Conservation (phyloP, 2,113 vertebrate species). For the Canis aureus region DNA sequence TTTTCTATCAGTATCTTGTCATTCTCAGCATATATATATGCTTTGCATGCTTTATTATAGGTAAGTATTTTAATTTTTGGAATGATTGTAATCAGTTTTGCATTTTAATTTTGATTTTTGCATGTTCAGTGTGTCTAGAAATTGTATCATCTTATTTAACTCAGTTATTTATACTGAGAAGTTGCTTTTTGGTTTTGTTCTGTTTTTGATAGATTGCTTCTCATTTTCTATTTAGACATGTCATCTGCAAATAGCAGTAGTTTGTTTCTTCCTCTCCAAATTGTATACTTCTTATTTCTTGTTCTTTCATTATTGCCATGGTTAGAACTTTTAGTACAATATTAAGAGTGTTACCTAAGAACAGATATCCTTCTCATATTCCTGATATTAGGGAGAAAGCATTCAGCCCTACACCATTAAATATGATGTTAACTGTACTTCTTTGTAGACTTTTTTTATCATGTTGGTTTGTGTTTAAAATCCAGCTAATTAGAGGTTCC, state of each 20-base stretch:
- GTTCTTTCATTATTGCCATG: neutral
- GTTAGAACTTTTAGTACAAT: neutral
- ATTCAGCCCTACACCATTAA: neutral
- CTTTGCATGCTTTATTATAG: neutral
- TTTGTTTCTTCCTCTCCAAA: neutral
- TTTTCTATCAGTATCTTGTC: neutral
- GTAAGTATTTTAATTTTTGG: neutral
- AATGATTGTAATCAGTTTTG: neutral
- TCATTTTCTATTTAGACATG: neutral
- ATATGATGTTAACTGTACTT: neutral
- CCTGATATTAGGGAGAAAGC: neutral
- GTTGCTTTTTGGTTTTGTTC: neutral
- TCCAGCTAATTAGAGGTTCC: neutral
- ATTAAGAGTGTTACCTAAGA: neutral
- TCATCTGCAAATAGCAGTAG: neutral
- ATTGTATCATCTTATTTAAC: neutral
- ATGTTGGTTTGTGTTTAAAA: neutral
- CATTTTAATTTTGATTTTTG: neutral
- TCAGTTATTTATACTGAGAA: neutral
- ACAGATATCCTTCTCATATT: neutral
- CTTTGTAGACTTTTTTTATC: neutral
- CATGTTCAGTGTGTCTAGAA: neutral
- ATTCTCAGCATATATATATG: neutral
- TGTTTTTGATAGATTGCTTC: neutral
- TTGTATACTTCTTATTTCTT: neutral